These are phyloP conservation scores for Iphiclides podalirius DNA, from an alignment of 2,888 invertebrate genomes.

Conservation along the genomic window DNA sequence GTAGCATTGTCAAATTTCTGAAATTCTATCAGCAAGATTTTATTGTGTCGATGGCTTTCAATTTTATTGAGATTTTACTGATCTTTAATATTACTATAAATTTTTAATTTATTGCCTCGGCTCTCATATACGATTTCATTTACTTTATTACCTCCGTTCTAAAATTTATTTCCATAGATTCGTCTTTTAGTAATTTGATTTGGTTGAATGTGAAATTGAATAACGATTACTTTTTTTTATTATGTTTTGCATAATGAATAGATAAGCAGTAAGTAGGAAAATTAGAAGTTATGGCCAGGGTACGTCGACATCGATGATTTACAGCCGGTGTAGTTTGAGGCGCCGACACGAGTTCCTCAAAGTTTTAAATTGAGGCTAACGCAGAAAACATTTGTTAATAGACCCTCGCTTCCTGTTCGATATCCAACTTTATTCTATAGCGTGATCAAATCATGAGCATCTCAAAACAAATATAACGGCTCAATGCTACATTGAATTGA, in stretches of 20 bases:
- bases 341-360: conserved; percentile 8
- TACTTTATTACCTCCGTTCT: conserved; percentile 60
- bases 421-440: too few species aligned
- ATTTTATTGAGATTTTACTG: conserved; percentile 68
- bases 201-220: conserved; percentile 62
- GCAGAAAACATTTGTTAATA: too few species aligned
- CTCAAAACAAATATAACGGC: too few species aligned
- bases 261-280: conserved; percentile 30
- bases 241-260: conserved; percentile 48
- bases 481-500: too few species aligned
- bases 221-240: conserved; percentile 53
- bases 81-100: conserved; percentile 71
- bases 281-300: conserved; percentile 21
- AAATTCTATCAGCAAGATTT: conserved; percentile 39
- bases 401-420: too few species aligned
- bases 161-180: conserved; percentile 62
- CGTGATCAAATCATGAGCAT: too few species aligned
- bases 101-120: conserved; percentile 64
- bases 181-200: conserved; percentile 63
- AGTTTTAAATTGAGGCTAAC: not conserved
- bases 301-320: conserved; percentile 17
- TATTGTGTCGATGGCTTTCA: conserved; percentile 44
- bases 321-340: conserved; percentile 7
- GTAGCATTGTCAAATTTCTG: conserved; percentile 26
- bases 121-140: conserved; percentile 69